A percentile compares a stretch with the other conserved stretches of the same genome.
phyloP scores from a whole-genome alignment of 2,113 vertebrate species.

The Leptobrachium ailaonicum region DNA sequence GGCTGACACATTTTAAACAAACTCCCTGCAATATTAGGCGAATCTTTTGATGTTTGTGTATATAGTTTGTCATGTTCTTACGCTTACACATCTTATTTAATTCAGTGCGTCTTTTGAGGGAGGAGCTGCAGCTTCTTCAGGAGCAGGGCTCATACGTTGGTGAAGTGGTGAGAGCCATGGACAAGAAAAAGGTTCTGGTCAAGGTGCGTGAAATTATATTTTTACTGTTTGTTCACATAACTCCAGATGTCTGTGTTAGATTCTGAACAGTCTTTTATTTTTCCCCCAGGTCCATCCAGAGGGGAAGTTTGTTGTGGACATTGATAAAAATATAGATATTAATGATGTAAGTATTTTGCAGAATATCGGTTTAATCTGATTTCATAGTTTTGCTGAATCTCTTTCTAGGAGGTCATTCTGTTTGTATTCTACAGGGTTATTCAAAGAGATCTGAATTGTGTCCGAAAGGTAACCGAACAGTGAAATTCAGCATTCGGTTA shows the following conservation, averaged over 20 bases:
- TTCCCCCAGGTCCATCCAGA: constrained; percentile 88
- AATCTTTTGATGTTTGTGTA: no score
- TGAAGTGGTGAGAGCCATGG: constrained; percentile 97
- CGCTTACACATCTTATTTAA: neutral
- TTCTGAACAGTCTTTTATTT: neutral
- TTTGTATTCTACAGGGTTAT: no score
- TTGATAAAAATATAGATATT: constrained; percentile 98
- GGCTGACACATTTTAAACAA: no score
- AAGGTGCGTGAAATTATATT: constrained; percentile 71
- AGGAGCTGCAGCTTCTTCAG: constrained; percentile 94
- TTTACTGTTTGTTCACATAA: neutral
- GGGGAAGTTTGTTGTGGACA: constrained; percentile 96
- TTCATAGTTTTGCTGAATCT: no score
- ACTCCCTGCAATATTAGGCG: no score
- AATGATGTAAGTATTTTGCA: constrained; percentile 83
- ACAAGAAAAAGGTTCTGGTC: constrained; percentile 97
- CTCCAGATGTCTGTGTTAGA: neutral
- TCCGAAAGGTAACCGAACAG: no score
- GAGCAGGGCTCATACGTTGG: constrained; percentile 98
- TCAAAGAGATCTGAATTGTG: no score
- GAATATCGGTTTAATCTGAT: no score
- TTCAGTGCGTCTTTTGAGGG: constrained; percentile 88
- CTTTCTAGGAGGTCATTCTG: no score
- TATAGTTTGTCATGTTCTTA: no score
- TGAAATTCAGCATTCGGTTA: no score